phyloP scores from a whole-genome alignment of 2,888 invertebrate genomes.

The Brachylomia viminalis region DNA sequence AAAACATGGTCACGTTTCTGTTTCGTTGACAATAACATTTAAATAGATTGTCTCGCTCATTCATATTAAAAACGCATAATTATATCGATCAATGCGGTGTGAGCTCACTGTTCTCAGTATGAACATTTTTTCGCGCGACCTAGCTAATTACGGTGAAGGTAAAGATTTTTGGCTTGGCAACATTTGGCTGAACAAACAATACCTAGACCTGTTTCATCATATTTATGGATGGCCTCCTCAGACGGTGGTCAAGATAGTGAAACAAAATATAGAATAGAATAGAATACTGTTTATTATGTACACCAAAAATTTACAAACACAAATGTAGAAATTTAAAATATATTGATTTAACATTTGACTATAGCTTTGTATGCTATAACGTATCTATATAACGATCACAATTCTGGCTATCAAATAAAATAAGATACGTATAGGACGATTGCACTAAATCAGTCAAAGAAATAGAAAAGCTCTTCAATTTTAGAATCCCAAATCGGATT shows the following conservation, averaged over 20 bases:
- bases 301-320: too few relatives aligned
- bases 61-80: neutral
- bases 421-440: neutral
- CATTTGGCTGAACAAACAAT: neutral
- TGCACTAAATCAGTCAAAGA: conserved; percentile 19
- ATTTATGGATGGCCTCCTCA: neutral
- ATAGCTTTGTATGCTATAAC: neutral
- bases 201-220: neutral
- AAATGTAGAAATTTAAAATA: too few relatives aligned
- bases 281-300: too few relatives aligned
- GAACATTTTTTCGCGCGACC: too few relatives aligned
- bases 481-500: conserved; percentile 14
- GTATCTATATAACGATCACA: neutral
- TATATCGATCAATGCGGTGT: neutral
- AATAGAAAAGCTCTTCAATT: conserved; percentile 12
- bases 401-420: neutral
- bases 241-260: neutral
- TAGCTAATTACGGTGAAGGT: neutral
- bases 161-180: too few relatives aligned
- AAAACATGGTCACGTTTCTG: neutral
- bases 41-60: neutral
- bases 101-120: neutral
- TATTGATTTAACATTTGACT: neutral
- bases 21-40: neutral
- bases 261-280: neutral